Evolutionary conservation across 2,888 invertebrate species (phyloP), one percentile per base, ranked within the genome.

Genomic region (Habrosyne pyritoides): DNA sequence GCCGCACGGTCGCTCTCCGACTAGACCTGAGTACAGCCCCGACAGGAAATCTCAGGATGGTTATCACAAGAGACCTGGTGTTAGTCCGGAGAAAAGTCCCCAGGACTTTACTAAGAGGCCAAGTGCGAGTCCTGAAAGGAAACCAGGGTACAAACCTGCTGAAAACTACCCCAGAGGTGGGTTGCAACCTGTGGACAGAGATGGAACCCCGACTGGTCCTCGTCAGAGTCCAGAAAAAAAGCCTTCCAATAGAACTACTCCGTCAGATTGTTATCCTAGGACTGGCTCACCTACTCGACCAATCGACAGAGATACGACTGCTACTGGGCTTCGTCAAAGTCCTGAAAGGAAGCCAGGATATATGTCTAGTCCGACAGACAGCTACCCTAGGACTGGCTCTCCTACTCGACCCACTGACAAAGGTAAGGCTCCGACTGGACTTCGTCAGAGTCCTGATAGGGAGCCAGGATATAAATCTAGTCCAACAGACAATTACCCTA

Each of bases 51-150:
- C 69, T n/a, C 71, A 74, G 8, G 77, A 80, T 51, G 56, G 64
- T 52, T 76, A 71, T n/a, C 33, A 33, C 6, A 75, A 76, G 21
- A 79, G 84, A 63, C 63, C 77, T 0, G 87, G 84, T 56, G 59
- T 63, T 10, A 90, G 88, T 57, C 88, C 89, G 2, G 89, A 89
- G 10, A 89, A 87, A 69, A 69, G 57, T 55, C 66, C 77, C 0
- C 73, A 75, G 33, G 69, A 70, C 21, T 57, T 64, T 26, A 42
- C 60, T 2, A 58, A 67, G 2, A 75, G 67, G 56, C 62, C 75
- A 2, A 80, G 71, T 61, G 46, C 58, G 12, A 89, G 83, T 60
- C 84, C 87, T 10, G 74, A 79, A 7, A 70, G 69, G 53, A 75
- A 71, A 52, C 53, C 56, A 4, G 51, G 60, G 18, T 54, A 51